phyloP scores from a whole-genome alignment of 1,140 invertebrate species.

The Zaprionus inermis region DNA sequence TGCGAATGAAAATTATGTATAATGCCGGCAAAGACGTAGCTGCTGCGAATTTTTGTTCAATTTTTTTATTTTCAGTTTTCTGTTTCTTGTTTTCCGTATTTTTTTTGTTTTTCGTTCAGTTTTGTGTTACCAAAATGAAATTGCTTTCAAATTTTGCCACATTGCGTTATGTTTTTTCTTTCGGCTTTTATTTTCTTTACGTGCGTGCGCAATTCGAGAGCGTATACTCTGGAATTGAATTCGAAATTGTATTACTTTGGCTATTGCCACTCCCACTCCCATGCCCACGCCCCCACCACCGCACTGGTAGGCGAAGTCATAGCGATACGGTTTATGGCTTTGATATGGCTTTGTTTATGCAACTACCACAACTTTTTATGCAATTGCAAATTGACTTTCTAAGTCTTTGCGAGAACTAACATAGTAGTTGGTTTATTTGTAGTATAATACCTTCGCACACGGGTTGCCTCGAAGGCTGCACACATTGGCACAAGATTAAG shows the following conservation, averaged over 20 bases:
- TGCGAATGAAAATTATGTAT: conserved; percentile 61
- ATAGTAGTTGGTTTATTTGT: too few relatives aligned
- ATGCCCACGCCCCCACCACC: background rate
- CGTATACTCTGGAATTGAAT: conserved; percentile 59
- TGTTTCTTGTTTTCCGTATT: conserved; percentile 34
- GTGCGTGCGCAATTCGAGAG: conserved; percentile 58
- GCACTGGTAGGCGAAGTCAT: background rate
- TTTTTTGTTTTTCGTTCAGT: conserved; percentile 9
- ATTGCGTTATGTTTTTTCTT: conserved; percentile 27
- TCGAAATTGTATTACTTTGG: conserved; percentile 59
- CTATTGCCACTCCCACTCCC: background rate
- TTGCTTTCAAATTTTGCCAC: conserved; percentile 59
- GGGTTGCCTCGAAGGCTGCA: too few relatives aligned
- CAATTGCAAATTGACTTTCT: conserved; percentile 18
- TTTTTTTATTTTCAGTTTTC: conserved; percentile 31
- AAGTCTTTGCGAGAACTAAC: background rate
- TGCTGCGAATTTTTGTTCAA: conserved; percentile 28
- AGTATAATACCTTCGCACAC: too few relatives aligned
- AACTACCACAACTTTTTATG: conserved; percentile 29
- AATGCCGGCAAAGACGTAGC: conserved; percentile 35
- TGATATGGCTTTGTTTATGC: conserved; percentile 34
- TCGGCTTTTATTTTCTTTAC: conserved; percentile 23
- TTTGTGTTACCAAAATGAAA: conserved; percentile 40
- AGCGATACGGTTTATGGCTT: conserved; percentile 21
- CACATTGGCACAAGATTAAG: background rate